Evolutionary conservation across 2,113 vertebrate genomes (phyloP), one percentile per base, ranked within the genome.

Genomic region (Jacana jacana): DNA sequence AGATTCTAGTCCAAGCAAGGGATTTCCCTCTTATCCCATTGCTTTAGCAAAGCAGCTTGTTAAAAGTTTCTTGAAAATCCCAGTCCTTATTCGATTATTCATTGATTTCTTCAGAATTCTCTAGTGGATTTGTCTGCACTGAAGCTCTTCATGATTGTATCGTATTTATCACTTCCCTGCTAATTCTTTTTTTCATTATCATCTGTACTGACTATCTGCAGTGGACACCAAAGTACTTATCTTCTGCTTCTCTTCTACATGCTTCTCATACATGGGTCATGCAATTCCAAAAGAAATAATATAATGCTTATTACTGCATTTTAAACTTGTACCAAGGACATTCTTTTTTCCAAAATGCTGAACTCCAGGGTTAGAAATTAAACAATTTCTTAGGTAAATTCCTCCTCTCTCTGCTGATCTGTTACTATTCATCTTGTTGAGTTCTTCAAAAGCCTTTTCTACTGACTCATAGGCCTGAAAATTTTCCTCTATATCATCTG

Each of bases 1-100:
- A 79, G 89, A 42, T 94, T 92, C 92, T 14, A 71, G 83, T 37
- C 89, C 71, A 54, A 71, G 42, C n/a, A 66, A 71, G 51, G 83
- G 91, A 91, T 94, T 94, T 95, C 83, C 66, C 52, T 81, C 70
- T 91, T 75, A 71, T 88, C 70, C 83, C 55, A 20, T 33, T 88
- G 86, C 79, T 94, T 78, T 75, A 42, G 40, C n/a, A 46, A 70
- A 85, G 61, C 80, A 76, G 42, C 71, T 82, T 86, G 76, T 87
- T 92, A 91, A 82, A 94, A 82, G 20, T 70, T 88, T 55, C 57
- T 58, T 82, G 66, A 85, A 71, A 91, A 82, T 80, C 65, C 42
- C 80, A 63, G 70, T 35, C n/a, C 80, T 91, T 54, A 22, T 76
- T 91, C 1, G 7, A 88, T 82, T 86, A 68, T 90, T 75, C 89